These are phyloP conservation scores for Tachycineta bicolor DNA, from an alignment of 2,113 vertebrate species.

Conservation along the genomic window DNA sequence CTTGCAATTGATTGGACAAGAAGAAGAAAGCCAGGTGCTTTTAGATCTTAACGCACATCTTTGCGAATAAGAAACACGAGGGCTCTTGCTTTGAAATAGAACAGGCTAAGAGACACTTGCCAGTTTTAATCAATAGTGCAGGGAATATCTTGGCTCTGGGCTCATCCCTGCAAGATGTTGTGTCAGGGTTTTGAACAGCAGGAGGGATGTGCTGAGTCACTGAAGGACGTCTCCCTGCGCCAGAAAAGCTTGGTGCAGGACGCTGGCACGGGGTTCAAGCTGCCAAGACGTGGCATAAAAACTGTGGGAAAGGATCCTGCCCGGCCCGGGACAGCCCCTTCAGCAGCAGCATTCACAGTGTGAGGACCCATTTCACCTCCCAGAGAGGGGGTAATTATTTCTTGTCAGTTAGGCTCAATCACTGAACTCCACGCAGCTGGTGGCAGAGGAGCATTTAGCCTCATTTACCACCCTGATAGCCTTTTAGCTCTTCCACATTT, in stretches of 20 bases:
- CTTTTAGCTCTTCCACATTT: conserved; percentile 61
- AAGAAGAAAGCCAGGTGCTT: neutral
- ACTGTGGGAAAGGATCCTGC: neutral
- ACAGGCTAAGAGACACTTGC: neutral
- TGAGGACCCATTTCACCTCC: conserved; percentile 50
- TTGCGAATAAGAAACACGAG: neutral
- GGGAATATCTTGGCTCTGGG: neutral
- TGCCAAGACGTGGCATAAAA: neutral
- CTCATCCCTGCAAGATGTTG: neutral
- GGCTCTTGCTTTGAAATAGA: neutral
- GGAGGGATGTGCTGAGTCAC: neutral
- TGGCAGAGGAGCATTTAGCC: conserved; percentile 51
- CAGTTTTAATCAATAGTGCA: neutral
- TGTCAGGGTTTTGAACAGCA: neutral
- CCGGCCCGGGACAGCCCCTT: neutral
- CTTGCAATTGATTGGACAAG: neutral
- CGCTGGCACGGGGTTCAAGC: neutral
- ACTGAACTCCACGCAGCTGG: conserved; percentile 64
- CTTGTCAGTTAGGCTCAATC: conserved; percentile 64
- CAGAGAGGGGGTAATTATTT: conserved; percentile 63
- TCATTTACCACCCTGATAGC: conserved; percentile 61
- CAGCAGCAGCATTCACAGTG: conserved; percentile 63
- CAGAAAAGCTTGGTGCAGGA: neutral
- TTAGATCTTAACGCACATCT: neutral
- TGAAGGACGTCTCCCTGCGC: neutral